Percentiles rank a stretch among this genome's conserved stretches.
These are phyloP conservation scores for Umimayanthus chanpuru DNA, from an alignment of 92 coral and sea anemone species.

Conservation along the genomic window DNA sequence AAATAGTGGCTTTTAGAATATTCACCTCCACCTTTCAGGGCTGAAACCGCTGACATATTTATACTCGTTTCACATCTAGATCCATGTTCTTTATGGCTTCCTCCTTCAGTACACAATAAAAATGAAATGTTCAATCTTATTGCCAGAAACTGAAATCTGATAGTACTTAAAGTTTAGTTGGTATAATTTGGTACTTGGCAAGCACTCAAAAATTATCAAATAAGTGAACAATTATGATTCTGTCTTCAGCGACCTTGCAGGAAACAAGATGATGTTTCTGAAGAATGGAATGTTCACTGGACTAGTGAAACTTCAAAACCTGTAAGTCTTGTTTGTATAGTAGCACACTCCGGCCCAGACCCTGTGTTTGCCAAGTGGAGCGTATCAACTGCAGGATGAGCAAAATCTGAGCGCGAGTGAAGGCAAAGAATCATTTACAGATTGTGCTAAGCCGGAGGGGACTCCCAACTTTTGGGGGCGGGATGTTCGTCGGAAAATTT, in stretches of 20 bases:
- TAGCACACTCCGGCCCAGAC: background rate
- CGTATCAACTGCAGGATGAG: background rate
- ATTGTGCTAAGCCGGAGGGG: no score
- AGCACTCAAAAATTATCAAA: no score
- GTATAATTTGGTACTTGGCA: background rate
- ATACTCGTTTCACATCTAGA: no score
- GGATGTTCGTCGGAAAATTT: no score
- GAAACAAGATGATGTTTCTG: slow-evolving; percentile 25
- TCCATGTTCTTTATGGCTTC: no score
- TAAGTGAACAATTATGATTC: background rate
- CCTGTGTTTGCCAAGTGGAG: background rate
- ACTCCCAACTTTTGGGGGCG: no score
- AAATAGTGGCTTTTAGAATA: no score
- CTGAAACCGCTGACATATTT: no score
- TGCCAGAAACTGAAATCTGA: background rate
- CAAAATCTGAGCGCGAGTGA: no score
- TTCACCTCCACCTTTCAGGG: no score
- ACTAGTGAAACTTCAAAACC: slow-evolving; percentile 16
- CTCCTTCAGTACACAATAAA: no score
- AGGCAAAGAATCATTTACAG: background rate
- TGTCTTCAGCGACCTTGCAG: slow-evolving; percentile 33
- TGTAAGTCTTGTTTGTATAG: background rate
- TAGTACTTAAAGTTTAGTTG: no score
- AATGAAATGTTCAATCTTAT: background rate
- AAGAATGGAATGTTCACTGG: slow-evolving; percentile 42